Evolutionary conservation across 2,888 invertebrate species (phyloP), one percentile per base, ranked within the genome.

Genomic region (Stenotaenia linearis): DNA sequence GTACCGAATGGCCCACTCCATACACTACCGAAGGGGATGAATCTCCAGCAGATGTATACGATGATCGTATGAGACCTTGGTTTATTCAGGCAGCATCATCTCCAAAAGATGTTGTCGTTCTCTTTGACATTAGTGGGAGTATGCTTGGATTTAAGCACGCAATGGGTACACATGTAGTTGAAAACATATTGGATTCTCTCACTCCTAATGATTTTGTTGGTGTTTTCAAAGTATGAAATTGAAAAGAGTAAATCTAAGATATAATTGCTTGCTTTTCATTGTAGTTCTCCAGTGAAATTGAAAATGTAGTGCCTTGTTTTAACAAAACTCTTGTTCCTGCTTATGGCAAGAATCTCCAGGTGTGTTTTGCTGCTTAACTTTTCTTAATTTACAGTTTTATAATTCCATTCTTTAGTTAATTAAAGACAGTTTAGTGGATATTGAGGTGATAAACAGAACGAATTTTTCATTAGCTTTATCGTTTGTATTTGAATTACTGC

Each of bases 121-220:
- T 99, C 79, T 89, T 99, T 81, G 99, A 99, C 85, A 91, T 92
- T 79, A 97, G 97, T 77, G 99, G 99, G 21, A 98, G 97, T 21
- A 99, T 99, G 98, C 92, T 92, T 32, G 98, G 98, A 0, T 92
- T 93, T 81, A 89, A 93, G 82, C 91, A 93, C 84, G 95, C 96
- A 87, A 97, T 98, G 83, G 97, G 96, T 15, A 91, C 92, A 83
- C 91, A 93, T 84, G 98, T 98, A 0, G 92, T 98, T 28, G 90
- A 91, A 80, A 92, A 93, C 56, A 92, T 99, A 80, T 87, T 99
- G 83, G 95, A 96, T 81, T 98, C 99, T 0, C 90, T 99, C 77
- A 97, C 96, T 7, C 98, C 98, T 85, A 98, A 99, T 86, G 99
- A 99, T 87, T 98, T 93, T 85, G 94, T 99, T 80, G 98, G 97